Conservation (phyloP, 1,140 invertebrate species). For the Diuraphis noxia region DNA sequence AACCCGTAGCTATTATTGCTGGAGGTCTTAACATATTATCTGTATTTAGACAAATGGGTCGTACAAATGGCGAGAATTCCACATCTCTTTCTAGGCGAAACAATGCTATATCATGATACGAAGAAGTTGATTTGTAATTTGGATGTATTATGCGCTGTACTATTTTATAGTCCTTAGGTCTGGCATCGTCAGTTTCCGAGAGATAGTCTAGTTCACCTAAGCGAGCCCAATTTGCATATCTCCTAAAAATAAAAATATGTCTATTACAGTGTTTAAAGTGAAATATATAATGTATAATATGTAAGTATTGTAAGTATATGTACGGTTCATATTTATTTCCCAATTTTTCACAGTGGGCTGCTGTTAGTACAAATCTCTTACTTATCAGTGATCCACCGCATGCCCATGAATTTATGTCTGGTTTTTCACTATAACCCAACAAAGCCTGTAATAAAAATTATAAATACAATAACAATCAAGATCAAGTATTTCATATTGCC, state of each 20-base stretch:
- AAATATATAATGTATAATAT: neutral
- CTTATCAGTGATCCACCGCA: conserved; percentile 40
- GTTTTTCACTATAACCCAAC: conserved; percentile 4
- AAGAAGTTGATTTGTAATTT: conserved; percentile 59
- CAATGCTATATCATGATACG: conserved; percentile 58
- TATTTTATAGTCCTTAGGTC: conserved; percentile 58
- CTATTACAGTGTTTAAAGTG: neutral
- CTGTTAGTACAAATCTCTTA: conserved; percentile 22
- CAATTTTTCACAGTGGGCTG: conserved; percentile 31
- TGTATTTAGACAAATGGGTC: conserved; percentile 63
- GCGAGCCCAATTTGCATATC: conserved; percentile 55
- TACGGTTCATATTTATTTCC: neutral
- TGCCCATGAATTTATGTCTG: neutral
- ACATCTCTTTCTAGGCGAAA: conserved; percentile 60
- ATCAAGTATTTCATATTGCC: conserved; percentile 29
- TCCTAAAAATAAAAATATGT: neutral
- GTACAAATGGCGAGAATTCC: conserved; percentile 59
- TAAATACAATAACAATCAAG: neutral
- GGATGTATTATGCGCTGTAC: conserved; percentile 62
- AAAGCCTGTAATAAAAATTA: neutral
- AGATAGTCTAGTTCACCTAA: conserved; percentile 57
- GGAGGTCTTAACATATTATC: neutral
- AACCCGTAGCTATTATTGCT: conserved; percentile 63
- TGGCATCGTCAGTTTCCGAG: neutral
- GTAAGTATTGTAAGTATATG: neutral